Conservation (phyloP, 2,888 invertebrate genomes). For the Drosophila siamana region DNA sequence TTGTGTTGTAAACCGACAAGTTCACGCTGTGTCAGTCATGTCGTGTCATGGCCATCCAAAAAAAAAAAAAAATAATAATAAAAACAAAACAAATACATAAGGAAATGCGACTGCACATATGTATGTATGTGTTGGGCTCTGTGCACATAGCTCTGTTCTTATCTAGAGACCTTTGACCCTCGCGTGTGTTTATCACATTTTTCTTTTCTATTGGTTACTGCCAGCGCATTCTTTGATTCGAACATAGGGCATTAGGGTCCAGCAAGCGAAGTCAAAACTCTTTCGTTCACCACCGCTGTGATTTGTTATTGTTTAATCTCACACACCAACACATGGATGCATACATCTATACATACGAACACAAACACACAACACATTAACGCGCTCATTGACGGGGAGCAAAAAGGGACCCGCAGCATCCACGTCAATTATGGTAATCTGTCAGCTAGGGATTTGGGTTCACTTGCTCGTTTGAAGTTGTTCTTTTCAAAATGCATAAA, state of each 20-base stretch:
- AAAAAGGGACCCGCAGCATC: slow-evolving; percentile 13
- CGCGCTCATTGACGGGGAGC: neutral
- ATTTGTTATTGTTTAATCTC: slow-evolving; percentile 58
- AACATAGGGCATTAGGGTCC: slow-evolving; percentile 13
- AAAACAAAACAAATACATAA: slow-evolving; percentile 6
- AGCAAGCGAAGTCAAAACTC: slow-evolving; percentile 31
- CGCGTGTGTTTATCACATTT: slow-evolving; percentile 46
- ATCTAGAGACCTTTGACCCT: slow-evolving; percentile 46
- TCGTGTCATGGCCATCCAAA: slow-evolving; percentile 3
- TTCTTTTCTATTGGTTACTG: slow-evolving; percentile 30
- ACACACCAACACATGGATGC: slow-evolving; percentile 8
- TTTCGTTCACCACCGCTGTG: slow-evolving; percentile 34
- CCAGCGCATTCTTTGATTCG: slow-evolving; percentile 15
- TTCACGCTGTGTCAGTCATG: slow-evolving; percentile 19
- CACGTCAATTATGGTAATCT: slow-evolving; percentile 3
- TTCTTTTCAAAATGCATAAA: neutral
- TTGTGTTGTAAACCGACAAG: slow-evolving; percentile 27
- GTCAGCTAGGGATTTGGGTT: slow-evolving; percentile 2
- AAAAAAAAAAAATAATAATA: neutral
- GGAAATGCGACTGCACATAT: slow-evolving; percentile 7
- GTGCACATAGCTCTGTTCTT: slow-evolving; percentile 18
- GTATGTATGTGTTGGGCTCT: slow-evolving; percentile 19
- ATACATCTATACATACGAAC: neutral
- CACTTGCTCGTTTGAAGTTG: neutral
- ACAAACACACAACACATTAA: neutral